These are phyloP conservation scores for Euleptes europaea DNA, from an alignment of 2,113 vertebrate genomes.

Conservation along the genomic window DNA sequence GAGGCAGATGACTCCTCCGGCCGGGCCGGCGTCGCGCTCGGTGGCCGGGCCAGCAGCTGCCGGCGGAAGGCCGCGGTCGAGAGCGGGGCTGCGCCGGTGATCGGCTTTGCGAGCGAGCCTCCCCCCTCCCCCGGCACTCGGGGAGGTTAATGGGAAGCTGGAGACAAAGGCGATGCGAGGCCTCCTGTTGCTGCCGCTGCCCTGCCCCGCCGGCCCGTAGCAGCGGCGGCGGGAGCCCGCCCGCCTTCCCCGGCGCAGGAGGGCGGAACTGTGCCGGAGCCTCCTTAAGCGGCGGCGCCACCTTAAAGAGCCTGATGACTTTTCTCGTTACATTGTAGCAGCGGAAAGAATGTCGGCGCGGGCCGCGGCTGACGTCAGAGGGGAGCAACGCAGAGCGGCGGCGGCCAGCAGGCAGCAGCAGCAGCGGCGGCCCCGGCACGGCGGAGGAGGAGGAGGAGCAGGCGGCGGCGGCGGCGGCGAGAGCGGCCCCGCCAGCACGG, in stretches of 20 bases:
- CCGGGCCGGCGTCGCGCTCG: not conserved
- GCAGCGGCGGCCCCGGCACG: conserved; percentile 75
- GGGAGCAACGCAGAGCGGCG: conserved; percentile 92
- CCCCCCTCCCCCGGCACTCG: no score
- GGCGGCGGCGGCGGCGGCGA: conserved; percentile 78
- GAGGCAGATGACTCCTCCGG: conserved; percentile 1
- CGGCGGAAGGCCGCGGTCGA: not conserved
- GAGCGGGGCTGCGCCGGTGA: not conserved
- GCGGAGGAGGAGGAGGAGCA: conserved; percentile 76
- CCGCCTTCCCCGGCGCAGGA: not conserved
- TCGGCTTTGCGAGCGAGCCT: no score
- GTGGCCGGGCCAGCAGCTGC: not conserved
- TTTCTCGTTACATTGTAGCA: conserved; percentile 93
- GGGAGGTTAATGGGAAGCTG: not conserved
- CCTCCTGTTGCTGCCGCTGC: not conserved
- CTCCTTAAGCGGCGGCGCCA: conserved; percentile 71
- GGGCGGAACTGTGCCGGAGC: conserved; percentile 55
- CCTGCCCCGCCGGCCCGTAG: not conserved
- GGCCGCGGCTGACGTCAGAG: conserved; percentile 97
- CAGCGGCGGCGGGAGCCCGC: not conserved
- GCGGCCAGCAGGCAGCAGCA: conserved; percentile 85
- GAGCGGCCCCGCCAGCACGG: conserved; percentile 69
- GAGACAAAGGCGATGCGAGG: conserved; percentile 3
- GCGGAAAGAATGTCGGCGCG: conserved; percentile 99
- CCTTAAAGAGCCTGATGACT: conserved; percentile 67